A percentile compares a stretch with the other conserved stretches of the same genome.
Conservation (phyloP, 2,113 vertebrate species). For the Numida meleagris region DNA sequence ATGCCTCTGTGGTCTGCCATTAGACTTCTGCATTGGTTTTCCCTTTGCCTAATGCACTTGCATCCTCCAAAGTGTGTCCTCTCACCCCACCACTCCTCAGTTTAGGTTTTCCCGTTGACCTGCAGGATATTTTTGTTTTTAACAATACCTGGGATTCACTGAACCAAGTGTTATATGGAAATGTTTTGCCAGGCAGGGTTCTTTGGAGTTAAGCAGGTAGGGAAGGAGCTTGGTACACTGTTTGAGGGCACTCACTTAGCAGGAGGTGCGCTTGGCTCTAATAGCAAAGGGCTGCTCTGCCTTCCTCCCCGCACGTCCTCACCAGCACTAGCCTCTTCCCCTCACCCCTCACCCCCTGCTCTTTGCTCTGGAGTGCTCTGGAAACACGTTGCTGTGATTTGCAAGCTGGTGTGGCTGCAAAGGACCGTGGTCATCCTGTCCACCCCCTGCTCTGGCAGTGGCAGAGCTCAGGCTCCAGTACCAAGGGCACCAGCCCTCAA, state of each 20-base stretch:
- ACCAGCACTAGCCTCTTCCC: neutral
- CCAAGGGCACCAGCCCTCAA: neutral
- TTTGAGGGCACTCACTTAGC: neutral
- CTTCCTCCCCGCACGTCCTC: neutral
- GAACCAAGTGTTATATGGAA: neutral
- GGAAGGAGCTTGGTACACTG: neutral
- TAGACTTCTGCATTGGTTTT: neutral
- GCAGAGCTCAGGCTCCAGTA: neutral
- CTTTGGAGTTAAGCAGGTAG: neutral
- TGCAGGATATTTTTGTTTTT: neutral
- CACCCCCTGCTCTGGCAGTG: fast-evolving
- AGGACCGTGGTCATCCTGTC: fast-evolving
- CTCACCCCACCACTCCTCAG: fast-evolving
- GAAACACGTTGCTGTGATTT: neutral
- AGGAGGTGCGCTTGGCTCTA: neutral
- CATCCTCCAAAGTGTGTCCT: neutral
- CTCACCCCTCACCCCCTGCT: neutral
- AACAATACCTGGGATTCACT: neutral
- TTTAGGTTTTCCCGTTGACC: neutral
- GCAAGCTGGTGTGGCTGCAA: neutral
- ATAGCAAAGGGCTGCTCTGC: neutral
- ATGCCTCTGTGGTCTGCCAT: neutral
- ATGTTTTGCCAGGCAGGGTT: neutral
- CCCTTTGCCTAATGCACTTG: neutral
- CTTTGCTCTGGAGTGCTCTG: fast-evolving